These are phyloP conservation scores for Darevskia nairensis DNA, from an alignment of 2,797 vertebrate genomes.

Conservation along the genomic window DNA sequence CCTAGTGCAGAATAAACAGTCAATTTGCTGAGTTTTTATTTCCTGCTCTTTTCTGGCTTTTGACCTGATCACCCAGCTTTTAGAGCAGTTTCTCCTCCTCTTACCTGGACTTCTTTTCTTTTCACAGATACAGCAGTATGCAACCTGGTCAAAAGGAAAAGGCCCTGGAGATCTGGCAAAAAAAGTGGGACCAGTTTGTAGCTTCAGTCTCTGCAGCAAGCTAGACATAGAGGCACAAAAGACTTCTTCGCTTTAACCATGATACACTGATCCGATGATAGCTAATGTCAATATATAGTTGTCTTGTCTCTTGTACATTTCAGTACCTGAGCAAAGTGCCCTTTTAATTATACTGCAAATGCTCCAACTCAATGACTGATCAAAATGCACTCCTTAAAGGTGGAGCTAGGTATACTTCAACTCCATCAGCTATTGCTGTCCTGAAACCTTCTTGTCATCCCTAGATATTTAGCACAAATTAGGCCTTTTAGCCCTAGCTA, in stretches of 20 bases:
- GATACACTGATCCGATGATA: neutral
- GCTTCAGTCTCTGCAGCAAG: constrained; percentile 59
- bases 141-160: constrained; percentile 75
- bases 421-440: neutral
- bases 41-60: constrained; percentile 49
- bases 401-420: neutral
- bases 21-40: constrained; percentile 28
- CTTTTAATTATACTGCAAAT: neutral
- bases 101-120: constrained; percentile 52
- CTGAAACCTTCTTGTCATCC: neutral
- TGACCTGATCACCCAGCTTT: constrained; percentile 30
- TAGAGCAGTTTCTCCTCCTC: constrained; percentile 42
- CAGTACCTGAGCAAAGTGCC: neutral
- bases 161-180: constrained; percentile 80
- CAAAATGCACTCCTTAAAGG: constrained; percentile 9
- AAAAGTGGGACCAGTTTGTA: constrained; percentile 88
- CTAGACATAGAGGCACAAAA: neutral
- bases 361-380: constrained; percentile 2
- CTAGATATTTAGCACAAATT: neutral
- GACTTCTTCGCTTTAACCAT: neutral
- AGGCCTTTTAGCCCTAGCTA: neutral
- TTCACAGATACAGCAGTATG: constrained; percentile 88
- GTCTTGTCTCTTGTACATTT: neutral
- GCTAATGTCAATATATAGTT: neutral
- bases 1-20: constrained; percentile 35